Evolutionary conservation across 2,113 vertebrate species (phyloP).

Genomic region (Gobio gobio): DNA sequence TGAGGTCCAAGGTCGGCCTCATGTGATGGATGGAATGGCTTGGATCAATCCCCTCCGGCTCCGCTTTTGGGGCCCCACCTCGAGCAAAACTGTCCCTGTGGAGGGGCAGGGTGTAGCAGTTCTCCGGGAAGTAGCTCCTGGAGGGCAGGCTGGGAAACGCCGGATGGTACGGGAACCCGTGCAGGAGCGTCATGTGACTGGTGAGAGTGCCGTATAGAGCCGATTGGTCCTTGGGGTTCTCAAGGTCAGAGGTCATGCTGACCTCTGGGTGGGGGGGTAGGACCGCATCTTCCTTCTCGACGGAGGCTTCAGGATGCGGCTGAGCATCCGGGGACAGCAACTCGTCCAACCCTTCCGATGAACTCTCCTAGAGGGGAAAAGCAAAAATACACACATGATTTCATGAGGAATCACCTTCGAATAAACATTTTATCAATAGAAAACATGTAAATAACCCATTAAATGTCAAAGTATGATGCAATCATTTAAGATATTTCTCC

Average conservation of each 20-base stretch:
- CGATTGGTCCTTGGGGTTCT: constrained; percentile 30
- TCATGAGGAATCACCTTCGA: background rate
- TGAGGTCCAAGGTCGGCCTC: constrained; percentile 76
- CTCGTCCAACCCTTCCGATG: constrained; percentile 26
- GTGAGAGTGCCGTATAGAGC: constrained; percentile 21
- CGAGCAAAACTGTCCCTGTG: constrained; percentile 73
- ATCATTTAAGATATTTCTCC: no score
- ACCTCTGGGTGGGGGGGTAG: constrained; percentile 23
- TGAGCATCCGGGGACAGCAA: constrained; percentile 23
- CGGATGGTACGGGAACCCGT: constrained; percentile 40
- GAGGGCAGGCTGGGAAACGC: constrained; percentile 62
- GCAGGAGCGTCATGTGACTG: constrained; percentile 46
- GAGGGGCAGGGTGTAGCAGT: constrained; percentile 77
- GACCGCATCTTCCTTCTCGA: constrained; percentile 26
- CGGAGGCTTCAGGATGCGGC: background rate
- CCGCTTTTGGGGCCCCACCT: constrained; percentile 55
- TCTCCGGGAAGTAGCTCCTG: constrained; percentile 73
- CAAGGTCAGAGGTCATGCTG: constrained; percentile 23
- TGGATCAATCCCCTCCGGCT: constrained; percentile 63
- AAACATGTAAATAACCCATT: no score
- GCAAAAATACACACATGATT: background rate
- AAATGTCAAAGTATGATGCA: no score
- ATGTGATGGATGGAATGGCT: constrained; percentile 70
- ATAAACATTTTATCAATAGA: no score
- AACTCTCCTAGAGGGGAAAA: constrained; percentile 46